Evolutionary conservation across 2,797 vertebrate genomes (phyloP).

Genomic region (Mus caroli): DNA sequence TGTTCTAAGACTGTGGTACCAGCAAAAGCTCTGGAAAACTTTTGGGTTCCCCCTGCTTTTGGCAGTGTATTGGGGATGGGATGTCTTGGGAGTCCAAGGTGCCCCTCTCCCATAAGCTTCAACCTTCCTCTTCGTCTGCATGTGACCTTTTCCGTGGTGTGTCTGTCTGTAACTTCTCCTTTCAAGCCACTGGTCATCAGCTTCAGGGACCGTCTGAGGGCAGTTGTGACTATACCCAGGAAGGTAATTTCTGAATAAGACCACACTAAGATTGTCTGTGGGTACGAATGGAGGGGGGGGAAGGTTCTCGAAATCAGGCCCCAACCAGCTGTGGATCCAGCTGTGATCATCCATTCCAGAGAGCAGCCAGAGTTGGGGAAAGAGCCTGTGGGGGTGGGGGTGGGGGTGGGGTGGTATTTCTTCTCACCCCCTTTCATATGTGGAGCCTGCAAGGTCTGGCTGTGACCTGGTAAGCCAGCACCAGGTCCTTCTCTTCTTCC

Average conservation of each 20-base stretch:
- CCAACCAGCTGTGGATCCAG: not conserved
- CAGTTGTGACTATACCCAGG: not conserved
- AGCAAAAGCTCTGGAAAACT: not conserved
- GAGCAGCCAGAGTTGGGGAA: not conserved
- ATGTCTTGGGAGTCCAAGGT: not conserved
- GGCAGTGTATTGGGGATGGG: not conserved
- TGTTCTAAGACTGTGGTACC: not conserved
- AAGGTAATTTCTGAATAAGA: not conserved
- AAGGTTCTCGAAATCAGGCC: not conserved
- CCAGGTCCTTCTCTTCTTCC: too few species aligned
- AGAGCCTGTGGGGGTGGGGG: not conserved
- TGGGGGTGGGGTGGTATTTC: not conserved
- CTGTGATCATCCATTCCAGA: not conserved
- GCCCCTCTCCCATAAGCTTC: not conserved
- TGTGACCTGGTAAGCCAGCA: not conserved
- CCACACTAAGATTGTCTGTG: not conserved
- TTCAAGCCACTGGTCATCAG: too few species aligned
- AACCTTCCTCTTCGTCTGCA: not conserved
- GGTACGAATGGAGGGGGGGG: not conserved
- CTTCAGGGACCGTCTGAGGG: not conserved
- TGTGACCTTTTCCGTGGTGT: not conserved
- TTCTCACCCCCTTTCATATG: not conserved
- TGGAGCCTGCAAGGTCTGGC: not conserved
- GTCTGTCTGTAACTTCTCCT: not conserved
- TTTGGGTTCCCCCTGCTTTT: not conserved